phyloP scores from a whole-genome alignment of 2,888 invertebrate genomes.

The Caenorhabditis doughertyi region DNA sequence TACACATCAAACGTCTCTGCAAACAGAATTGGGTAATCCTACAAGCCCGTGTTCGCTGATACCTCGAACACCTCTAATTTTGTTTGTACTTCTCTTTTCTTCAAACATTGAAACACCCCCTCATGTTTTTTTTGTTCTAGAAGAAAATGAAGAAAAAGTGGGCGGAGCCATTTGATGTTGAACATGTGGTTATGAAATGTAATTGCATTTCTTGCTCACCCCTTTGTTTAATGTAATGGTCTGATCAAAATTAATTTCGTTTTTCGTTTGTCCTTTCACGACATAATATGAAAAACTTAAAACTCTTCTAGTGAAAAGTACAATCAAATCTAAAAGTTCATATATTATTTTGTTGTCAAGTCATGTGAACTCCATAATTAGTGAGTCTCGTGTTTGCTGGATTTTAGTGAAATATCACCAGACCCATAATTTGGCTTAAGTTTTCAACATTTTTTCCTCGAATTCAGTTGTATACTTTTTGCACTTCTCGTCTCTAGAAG shows the following conservation, averaged over 20 bases:
- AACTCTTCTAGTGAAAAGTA: no score
- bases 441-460: no score
- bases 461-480: no score
- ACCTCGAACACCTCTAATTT: constrained; percentile 49
- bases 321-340: no score
- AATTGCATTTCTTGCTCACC: constrained; percentile 4
- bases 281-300: no score
- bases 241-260: background rate
- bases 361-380: no score
- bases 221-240: background rate
- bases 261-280: no score
- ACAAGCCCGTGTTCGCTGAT: constrained; percentile 46
- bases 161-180: constrained; percentile 7
- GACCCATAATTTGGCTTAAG: no score
- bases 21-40: constrained; percentile 38
- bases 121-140: constrained; percentile 4
- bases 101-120: constrained; percentile 42
- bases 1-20: constrained; percentile 43
- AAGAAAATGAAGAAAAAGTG: constrained; percentile 4
- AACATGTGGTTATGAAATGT: constrained; percentile 17
- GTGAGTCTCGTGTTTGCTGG: no score
- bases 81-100: constrained; percentile 45
- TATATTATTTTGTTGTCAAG: no score
- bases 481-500: no score
- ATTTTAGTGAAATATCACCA: no score